Conservation (phyloP, 2,888 invertebrate species). For the Mesoligia furuncula region DNA sequence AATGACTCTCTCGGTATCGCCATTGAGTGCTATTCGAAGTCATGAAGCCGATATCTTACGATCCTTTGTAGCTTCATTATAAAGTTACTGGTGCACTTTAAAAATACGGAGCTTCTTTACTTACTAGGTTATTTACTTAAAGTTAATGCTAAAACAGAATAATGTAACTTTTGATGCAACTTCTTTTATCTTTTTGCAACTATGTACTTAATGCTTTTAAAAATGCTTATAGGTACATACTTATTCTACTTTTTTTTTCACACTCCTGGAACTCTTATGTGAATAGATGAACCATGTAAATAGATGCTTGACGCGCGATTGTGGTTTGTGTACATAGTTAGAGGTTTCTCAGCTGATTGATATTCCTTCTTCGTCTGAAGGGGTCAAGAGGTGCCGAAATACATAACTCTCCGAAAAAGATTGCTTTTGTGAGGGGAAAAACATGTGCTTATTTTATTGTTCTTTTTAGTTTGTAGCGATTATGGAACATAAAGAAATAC, state of each 20-base stretch:
- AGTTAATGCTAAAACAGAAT: constrained; percentile 26
- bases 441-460: constrained; percentile 55
- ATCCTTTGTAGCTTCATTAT: constrained; percentile 47
- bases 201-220: constrained; percentile 8
- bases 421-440: constrained; percentile 44
- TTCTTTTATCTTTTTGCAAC: constrained; percentile 24
- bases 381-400: constrained; percentile 60
- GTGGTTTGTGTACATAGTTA: constrained; percentile 44
- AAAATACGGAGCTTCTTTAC: constrained; percentile 12
- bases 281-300: constrained; percentile 21
- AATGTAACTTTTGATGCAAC: constrained; percentile 29
- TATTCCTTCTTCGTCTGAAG: constrained; percentile 50
- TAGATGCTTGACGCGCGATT: constrained; percentile 30
- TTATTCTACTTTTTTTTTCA: not conserved
- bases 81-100: constrained; percentile 39
- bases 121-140: constrained; percentile 24
- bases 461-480: constrained; percentile 44
- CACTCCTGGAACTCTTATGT: not conserved
- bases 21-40: constrained; percentile 65
- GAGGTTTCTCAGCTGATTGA: constrained; percentile 54
- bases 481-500: constrained; percentile 24
- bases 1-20: constrained; percentile 56
- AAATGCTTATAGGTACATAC: not conserved
- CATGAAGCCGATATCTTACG: constrained; percentile 67
- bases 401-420: constrained; percentile 58